Evolutionary conservation across 2,888 invertebrate genomes (phyloP), one percentile per base, ranked within the genome.

Genomic region (Boloria euphrosyne): DNA sequence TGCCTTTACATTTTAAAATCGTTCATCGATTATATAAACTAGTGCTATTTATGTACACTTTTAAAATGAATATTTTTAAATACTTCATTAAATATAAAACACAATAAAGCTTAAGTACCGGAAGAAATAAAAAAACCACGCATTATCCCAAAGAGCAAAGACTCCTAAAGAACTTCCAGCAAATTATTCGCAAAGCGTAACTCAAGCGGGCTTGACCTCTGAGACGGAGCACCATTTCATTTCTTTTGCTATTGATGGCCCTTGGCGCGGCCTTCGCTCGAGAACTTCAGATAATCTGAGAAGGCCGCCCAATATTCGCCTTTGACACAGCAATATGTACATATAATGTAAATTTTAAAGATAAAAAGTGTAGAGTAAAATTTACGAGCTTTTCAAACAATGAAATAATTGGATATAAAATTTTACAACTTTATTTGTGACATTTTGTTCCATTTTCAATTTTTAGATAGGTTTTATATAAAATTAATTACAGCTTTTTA

Each of bases 231-330:
- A 70, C 71, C 78, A 68, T 75, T 74, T 76, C 80, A 79, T 82
- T 82, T 78, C 78, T 80, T 79, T 78, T 76, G 76, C 77, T 77
- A 75, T 74, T 71, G 78, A 76, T 76, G 78, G 76, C 76, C 79
- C 82, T 77, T 74, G 74, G 77, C 73, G 79, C 79, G 79, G 71
- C 80, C 85, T 81, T 76, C 76, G 72, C 61, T 82, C 72, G 74
- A 87, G 87, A 77, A 82, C 77, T 76, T 73, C 76, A 76, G 76
- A 77, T 79, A 74, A 72, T 72, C 78, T 79, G 80, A 82, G 83
- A 83, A 84, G 85, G 86, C 76, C 75, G 62, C 80, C 63, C 68
- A 81, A 86, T 85, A 86, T 84, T 82, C 81, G 80, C 62, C 64
- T 63, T 66, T 49, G 51, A 52, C 59, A 47, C 0, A 43, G 54